Percentiles rank a stretch among this genome's conserved stretches.
These are phyloP conservation scores for Scalopus aquaticus DNA, from an alignment of 2,113 vertebrate species.

Conservation along the genomic window DNA sequence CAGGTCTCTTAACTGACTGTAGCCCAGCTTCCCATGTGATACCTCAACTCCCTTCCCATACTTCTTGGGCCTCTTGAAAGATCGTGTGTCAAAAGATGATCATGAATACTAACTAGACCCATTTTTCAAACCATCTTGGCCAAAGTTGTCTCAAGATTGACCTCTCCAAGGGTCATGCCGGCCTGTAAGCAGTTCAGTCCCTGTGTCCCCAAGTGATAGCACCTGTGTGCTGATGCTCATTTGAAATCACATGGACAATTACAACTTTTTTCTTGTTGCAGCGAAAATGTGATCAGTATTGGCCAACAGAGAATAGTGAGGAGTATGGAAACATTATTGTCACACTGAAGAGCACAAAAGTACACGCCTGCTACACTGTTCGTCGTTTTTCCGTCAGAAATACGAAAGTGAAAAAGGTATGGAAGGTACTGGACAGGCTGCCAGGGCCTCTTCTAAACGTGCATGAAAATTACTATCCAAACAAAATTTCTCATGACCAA, in stretches of 20 bases:
- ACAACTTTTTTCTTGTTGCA: conserved; percentile 75
- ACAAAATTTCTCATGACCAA: neutral
- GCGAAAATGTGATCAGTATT: conserved; percentile 99
- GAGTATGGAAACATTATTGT: conserved; percentile 97
- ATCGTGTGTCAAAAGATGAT: neutral
- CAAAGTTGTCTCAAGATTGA: neutral
- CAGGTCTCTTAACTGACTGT: neutral
- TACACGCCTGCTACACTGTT: conserved; percentile 97
- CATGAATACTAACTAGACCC: neutral
- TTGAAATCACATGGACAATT: neutral
- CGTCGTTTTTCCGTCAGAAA: conserved; percentile 95
- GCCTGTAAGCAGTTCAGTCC: neutral
- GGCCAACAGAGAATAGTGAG: conserved; percentile 97
- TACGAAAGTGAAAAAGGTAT: conserved; percentile 96
- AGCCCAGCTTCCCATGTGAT: neutral
- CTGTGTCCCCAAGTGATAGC: neutral
- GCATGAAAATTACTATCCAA: neutral
- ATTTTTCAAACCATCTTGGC: neutral
- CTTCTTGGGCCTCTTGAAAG: neutral
- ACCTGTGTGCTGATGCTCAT: neutral
- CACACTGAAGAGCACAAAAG: conserved; percentile 95
- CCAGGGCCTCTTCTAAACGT: neutral
- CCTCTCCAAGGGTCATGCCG: neutral
- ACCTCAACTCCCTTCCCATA: neutral
- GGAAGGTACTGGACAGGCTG: neutral